Percentiles rank a stretch among this genome's conserved stretches.
Conservation (phyloP, 2,797 vertebrate genomes). For the Clangula hyemalis region DNA sequence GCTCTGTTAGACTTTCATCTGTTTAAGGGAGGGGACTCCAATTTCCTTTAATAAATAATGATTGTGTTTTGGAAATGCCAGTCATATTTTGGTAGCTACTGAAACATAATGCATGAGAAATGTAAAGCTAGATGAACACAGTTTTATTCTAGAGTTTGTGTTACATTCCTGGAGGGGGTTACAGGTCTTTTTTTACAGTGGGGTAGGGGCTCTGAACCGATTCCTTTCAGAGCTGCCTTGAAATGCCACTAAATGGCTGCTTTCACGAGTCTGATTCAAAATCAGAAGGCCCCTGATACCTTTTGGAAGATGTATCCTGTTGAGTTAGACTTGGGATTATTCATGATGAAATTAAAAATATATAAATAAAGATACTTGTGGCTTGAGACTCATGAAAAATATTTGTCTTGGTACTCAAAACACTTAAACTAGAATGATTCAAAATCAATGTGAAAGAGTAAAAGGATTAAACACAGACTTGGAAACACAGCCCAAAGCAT, state of each 20-base stretch:
- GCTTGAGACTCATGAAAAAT: slow-evolving; percentile 62
- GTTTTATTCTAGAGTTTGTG: background rate
- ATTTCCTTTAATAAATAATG: slow-evolving; percentile 25
- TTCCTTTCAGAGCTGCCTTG: background rate
- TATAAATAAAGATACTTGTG: slow-evolving; percentile 55
- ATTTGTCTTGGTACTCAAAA: slow-evolving; percentile 62
- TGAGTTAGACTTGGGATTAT: slow-evolving; percentile 29
- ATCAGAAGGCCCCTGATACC: background rate
- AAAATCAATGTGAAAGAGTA: slow-evolving; percentile 64
- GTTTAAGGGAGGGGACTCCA: background rate
- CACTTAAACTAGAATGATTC: slow-evolving; percentile 56
- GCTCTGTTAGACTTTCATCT: background rate
- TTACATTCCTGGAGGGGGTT: background rate
- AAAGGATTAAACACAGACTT: slow-evolving; percentile 56
- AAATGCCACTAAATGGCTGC: slow-evolving; percentile 12
- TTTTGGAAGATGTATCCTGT: slow-evolving; percentile 9
- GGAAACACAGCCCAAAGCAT: slow-evolving; percentile 54
- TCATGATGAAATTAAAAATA: slow-evolving; percentile 62
- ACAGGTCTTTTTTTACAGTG: background rate
- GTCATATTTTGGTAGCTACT: background rate
- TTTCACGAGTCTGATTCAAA: slow-evolving; percentile 13
- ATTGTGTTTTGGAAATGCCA: slow-evolving; percentile 6
- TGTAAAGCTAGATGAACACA: background rate
- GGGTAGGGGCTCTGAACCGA: background rate
- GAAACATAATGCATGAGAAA: background rate